Conservation (phyloP, 2,888 invertebrate species). For the Nomada ferruginata region DNA sequence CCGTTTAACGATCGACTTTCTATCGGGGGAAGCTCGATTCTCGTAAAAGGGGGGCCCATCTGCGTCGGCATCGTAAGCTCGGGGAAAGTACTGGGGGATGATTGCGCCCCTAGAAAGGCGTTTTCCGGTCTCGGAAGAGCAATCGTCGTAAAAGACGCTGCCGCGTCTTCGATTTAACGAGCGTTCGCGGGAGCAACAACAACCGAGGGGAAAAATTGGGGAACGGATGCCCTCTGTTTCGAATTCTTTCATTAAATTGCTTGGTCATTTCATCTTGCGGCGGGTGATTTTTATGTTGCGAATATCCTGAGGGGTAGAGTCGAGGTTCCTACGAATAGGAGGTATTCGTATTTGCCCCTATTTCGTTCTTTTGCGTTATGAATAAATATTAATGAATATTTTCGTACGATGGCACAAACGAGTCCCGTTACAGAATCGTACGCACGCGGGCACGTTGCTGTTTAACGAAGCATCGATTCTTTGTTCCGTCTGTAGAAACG, state of each 20-base stretch:
- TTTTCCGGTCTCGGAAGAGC: slow-evolving; percentile 62
- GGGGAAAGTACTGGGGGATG: not conserved
- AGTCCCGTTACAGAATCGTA: slow-evolving; percentile 41
- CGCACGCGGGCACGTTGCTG: slow-evolving; percentile 16
- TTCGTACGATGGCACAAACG: slow-evolving; percentile 1
- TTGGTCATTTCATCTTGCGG: not conserved
- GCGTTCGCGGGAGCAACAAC: slow-evolving; percentile 62
- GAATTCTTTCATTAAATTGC: not conserved
- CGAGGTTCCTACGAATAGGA: too few species aligned
- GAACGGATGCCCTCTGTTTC: not conserved
- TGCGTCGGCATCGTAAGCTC: slow-evolving; percentile 43
- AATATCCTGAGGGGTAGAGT: too few species aligned
- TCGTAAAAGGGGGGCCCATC: slow-evolving; percentile 35
- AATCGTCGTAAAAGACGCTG: slow-evolving; percentile 62
- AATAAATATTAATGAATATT: slow-evolving; percentile 43
- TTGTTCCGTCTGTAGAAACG: slow-evolving; percentile 24
- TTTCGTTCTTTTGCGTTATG: not conserved
- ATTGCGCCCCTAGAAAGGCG: not conserved
- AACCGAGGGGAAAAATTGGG: slow-evolving; percentile 39
- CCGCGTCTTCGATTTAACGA: slow-evolving; percentile 66
- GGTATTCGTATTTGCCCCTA: not conserved
- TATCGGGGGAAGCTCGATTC: slow-evolving; percentile 19
- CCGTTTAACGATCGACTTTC: slow-evolving; percentile 58
- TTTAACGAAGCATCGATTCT: slow-evolving; percentile 52
- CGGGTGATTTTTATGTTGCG: too few species aligned